Evolutionary conservation across 2,113 vertebrate species (phyloP).

Genomic region (Perca fluviatilis): DNA sequence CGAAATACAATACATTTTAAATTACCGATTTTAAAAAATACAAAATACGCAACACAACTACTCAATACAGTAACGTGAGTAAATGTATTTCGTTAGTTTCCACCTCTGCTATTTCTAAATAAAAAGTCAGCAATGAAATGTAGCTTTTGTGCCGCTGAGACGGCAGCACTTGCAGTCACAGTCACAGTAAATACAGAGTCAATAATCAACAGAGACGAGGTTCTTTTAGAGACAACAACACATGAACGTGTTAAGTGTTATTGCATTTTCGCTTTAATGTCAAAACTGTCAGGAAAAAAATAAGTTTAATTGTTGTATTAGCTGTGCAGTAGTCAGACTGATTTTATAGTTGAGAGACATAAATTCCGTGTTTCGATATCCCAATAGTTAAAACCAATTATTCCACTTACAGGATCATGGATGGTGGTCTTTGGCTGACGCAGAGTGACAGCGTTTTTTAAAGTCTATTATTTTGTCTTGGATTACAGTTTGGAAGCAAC

Average conservation of each 20-base stretch:
- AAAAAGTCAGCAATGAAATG: constrained; percentile 20
- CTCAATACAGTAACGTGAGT: no score
- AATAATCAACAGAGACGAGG: constrained; percentile 35
- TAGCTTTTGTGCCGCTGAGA: constrained; percentile 15
- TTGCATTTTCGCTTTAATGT: no score
- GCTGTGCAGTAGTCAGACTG: no score
- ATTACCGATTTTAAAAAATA: no score
- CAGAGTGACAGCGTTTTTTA: neutral
- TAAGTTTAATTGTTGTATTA: no score
- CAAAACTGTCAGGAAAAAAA: no score
- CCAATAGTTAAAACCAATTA: neutral
- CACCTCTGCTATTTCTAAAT: no score
- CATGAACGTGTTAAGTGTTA: neutral
- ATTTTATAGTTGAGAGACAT: neutral
- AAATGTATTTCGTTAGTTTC: no score
- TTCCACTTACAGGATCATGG: neutral
- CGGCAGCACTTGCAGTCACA: constrained; percentile 28
- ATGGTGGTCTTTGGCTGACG: neutral
- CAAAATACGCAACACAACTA: no score
- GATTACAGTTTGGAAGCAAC: neutral
- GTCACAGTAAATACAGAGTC: constrained; percentile 39
- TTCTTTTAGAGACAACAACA: constrained; percentile 20
- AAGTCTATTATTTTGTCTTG: neutral
- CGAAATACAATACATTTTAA: no score
- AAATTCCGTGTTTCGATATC: neutral